phyloP scores from a whole-genome alignment of 2,113 vertebrate species.

The Recurvirostra avosetta region DNA sequence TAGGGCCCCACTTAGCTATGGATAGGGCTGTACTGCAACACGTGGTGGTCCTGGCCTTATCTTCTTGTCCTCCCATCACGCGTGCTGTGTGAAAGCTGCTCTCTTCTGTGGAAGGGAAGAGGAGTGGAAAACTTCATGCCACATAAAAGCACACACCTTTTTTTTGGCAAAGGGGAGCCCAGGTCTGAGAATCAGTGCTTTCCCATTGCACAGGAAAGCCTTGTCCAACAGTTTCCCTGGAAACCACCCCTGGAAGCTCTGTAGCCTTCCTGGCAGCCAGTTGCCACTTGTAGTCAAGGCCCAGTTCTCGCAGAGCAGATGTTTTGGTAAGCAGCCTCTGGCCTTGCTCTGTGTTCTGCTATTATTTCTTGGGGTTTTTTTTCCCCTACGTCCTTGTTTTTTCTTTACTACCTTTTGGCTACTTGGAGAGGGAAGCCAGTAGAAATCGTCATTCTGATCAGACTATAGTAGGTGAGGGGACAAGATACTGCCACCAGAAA shows the following conservation, averaged over 20 bases:
- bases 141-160: neutral
- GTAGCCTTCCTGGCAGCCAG: neutral
- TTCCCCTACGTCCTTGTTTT: neutral
- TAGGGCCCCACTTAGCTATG: neutral
- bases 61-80: rapidly evolving
- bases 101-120: neutral
- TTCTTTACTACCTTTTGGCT: neutral
- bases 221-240: neutral
- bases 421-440: neutral
- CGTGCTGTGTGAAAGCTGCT: neutral
- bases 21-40: neutral
- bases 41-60: neutral
- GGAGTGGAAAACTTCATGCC: neutral
- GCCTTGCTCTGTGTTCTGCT: neutral
- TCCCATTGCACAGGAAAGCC: neutral
- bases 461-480: neutral
- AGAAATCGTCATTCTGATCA: neutral
- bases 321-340: neutral
- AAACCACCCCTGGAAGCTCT: neutral
- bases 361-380: neutral
- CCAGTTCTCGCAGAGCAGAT: neutral
- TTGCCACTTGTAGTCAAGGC: neutral
- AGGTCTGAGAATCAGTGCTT: rapidly evolving
- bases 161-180: neutral
- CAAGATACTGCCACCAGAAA: neutral